phyloP scores from a whole-genome alignment of 2,113 vertebrate species.

The Phyllopteryx taeniolatus region DNA sequence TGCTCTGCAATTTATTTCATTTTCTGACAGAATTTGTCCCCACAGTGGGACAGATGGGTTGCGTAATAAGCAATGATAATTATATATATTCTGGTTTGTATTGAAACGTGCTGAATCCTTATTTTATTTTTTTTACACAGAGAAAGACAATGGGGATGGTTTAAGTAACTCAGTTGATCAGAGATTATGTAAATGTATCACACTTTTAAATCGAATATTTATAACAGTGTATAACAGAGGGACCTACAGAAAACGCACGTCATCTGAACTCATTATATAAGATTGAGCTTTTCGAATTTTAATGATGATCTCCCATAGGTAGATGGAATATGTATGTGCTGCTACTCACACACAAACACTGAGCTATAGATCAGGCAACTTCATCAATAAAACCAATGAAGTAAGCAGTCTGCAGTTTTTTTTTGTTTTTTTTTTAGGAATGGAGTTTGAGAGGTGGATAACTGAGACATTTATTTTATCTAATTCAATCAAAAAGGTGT shows the following conservation, averaged over 20 bases:
- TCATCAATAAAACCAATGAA: constrained; percentile 23
- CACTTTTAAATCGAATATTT: background rate
- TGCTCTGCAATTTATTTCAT: constrained; percentile 65
- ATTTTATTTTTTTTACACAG: constrained; percentile 32
- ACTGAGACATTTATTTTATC: constrained; percentile 28
- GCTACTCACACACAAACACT: background rate
- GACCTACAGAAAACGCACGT: too few species aligned
- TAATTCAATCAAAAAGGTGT: constrained; percentile 31
- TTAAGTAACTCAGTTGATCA: background rate
- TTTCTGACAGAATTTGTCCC: constrained; percentile 70
- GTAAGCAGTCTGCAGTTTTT: constrained; percentile 16
- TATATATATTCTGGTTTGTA: constrained; percentile 50
- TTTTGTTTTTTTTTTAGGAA: constrained; percentile 37
- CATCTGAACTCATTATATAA: background rate
- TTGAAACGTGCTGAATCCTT: constrained; percentile 37
- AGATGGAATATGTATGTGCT: background rate
- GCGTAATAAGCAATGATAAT: constrained; percentile 46
- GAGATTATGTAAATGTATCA: background rate
- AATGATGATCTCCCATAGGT: background rate
- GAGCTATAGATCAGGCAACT: constrained; percentile 13
- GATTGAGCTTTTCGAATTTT: background rate
- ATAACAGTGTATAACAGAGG: too few species aligned
- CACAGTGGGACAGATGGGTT: constrained; percentile 57
- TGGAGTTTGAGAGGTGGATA: constrained; percentile 24
- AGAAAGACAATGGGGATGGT: constrained; percentile 19